Base-by-base conservation (phyloP, 1,140 invertebrate genomes). In the Colletes latitarsis region DNA sequence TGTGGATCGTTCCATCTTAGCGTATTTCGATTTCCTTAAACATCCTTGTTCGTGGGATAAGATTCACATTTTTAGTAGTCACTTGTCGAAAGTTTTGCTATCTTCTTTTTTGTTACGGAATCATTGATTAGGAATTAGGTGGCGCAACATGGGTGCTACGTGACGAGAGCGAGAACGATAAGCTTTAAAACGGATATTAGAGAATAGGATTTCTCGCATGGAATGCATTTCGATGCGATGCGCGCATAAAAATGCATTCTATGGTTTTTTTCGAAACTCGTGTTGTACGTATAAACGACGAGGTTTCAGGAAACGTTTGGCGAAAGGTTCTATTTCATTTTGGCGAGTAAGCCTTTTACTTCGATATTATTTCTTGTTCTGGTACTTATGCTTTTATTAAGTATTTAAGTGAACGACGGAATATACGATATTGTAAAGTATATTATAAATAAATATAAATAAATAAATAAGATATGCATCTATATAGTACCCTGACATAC, bases 381-480 rank as follows among this genome's bases (percentile, higher is more conserved):
- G 72, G 46, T 81, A 77, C 60, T 78, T 69, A 43, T 71, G 30
- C 62, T 58, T 66, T 80, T 71, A 64, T 60, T 83, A 52, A 72
- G 46, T 79, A 46, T 81, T 67, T 60, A 75, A 57, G 64, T 68
- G 60, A 85, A 71, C 63, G 71, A 71, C 62, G 78, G 73, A 41
- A 67, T 72, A 79, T 52, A 77, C 41, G 76, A 68, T 12, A 68
- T 10, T 74, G 84, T 82, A 73, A 77, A 81, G 62, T 85, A 84
- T 58, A 10, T 68, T 84, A 82, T 80, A 82, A 77, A 77, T 84
- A 76, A 67, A 62, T 67, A 75, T 86, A 76, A 30, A 49, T 67
- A 76, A 81, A 77, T 81, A 84, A 88, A 86, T 79, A 81, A 84
- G 82, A 82, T 83, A 83, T 86, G 49, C 60, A 75, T 83, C 62